Evolutionary conservation across 2,888 invertebrate species (phyloP), one percentile per base, ranked within the genome.

Genomic region (Stictocephala bisonia): DNA sequence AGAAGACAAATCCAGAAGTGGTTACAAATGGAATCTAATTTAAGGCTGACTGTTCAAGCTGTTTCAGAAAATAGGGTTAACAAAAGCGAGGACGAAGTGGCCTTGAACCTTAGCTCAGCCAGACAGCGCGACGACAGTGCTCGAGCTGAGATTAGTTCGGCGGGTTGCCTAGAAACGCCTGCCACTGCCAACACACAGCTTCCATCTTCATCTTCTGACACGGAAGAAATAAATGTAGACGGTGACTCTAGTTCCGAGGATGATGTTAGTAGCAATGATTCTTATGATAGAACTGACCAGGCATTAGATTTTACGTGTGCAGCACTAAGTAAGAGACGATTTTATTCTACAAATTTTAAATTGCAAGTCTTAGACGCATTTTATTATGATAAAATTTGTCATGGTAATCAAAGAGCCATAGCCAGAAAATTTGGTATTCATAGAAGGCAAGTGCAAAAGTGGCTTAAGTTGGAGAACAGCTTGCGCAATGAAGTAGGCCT

Each of bases 1-100:
- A 88, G 95, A 73, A 88, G 95, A 74, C 95, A 95, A 84, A 95
- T 95, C 79, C 95, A 95, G 85, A 95, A 95, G 87, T 95, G 95
- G 95, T 86, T 95, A 78, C 95, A 95, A 85, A 93, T 92, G 81
- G 94, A 94, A 84, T 89, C 90, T 75, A 91, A 90, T 83, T 85
- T 95, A 77, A 88, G 94, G 80, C 92, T 90, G 75, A 91, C 91
- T 79, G 90, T 93, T 76, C 86, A 79, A 76, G 79, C 75, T 51
- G 79, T 74, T 44, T 68, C 76, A n/a, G 78, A 76, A 68, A 74
- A 70, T 68, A 35, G 44, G 44, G 64, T 26, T 40, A 56, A 70
- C 71, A 75, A 41, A 73, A 20, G 72, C 74, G 74, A 50, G 69
- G 72, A 71, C 68, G 80, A 82, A 81, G 82, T 84, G 83, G 83